phyloP scores from a whole-genome alignment of 1,140 invertebrate genomes.

The Meloidogyne chitwoodi region DNA sequence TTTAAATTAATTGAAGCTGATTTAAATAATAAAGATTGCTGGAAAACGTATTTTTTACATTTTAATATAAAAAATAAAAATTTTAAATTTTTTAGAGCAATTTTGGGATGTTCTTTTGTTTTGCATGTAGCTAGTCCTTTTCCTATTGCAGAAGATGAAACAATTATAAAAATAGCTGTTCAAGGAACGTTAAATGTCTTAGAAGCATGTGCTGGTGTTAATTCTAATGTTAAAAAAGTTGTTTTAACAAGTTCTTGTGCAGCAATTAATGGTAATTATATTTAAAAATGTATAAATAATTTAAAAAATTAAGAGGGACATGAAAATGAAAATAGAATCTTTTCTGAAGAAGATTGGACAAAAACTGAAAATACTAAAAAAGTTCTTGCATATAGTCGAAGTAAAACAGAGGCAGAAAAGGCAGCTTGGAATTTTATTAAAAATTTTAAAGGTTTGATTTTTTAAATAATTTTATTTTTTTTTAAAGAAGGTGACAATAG shows the following conservation, averaged over 20 bases:
- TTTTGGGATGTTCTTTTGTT: slow-evolving; percentile 64
- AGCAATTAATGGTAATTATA: slow-evolving; percentile 63
- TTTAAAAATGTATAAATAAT: not conserved
- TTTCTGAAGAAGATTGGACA: slow-evolving; percentile 66
- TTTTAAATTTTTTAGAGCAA: slow-evolving; percentile 62
- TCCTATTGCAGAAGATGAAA: slow-evolving; percentile 62
- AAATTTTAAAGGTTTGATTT: slow-evolving; percentile 18
- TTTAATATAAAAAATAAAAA: slow-evolving; percentile 52
- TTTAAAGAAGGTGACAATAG: slow-evolving; percentile 59
- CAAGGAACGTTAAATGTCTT: slow-evolving; percentile 66
- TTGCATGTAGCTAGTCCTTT: slow-evolving; percentile 67
- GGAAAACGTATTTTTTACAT: slow-evolving; percentile 59
- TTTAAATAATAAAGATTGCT: slow-evolving; percentile 59
- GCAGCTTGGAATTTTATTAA: slow-evolving; percentile 66
- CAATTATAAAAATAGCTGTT: slow-evolving; percentile 64
- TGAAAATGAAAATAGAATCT: slow-evolving; percentile 60
- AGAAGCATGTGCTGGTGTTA: slow-evolving; percentile 62
- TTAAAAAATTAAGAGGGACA: slow-evolving; percentile 50
- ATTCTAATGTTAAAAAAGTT: slow-evolving; percentile 64
- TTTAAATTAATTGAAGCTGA: slow-evolving; percentile 65
- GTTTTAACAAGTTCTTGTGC: slow-evolving; percentile 66
- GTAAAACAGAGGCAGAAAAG: slow-evolving; percentile 66
- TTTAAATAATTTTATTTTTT: not conserved
- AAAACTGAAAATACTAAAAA: slow-evolving; percentile 53
- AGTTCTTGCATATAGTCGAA: slow-evolving; percentile 61